Evolutionary conservation across 2,888 invertebrate genomes (phyloP).

Genomic region (Scaeva pyrastri): DNA sequence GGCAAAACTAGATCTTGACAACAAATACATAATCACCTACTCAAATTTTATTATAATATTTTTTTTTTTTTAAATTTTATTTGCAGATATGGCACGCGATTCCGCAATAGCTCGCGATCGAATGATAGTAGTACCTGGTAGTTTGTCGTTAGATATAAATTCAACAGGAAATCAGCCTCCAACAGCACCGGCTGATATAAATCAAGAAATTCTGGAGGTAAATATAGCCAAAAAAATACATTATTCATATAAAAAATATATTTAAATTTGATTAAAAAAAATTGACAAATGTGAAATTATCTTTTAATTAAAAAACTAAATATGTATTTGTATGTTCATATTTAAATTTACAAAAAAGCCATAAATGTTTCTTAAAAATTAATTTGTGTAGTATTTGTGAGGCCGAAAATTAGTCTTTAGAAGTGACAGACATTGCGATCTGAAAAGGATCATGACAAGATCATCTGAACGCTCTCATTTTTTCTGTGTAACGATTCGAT

Average conservation of each 20-base stretch:
- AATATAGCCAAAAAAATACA: slow-evolving; percentile 61
- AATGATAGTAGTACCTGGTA: slow-evolving; percentile 81
- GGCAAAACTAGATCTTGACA: no score
- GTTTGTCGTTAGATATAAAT: slow-evolving; percentile 81
- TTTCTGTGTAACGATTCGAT: no score
- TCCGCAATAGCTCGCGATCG: slow-evolving; percentile 82
- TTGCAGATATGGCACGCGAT: slow-evolving; percentile 84
- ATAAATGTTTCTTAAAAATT: no score
- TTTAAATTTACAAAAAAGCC: no score
- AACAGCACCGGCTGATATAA: slow-evolving; percentile 80
- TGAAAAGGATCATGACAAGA: no score
- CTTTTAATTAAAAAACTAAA: no score
- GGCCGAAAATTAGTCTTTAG: no score
- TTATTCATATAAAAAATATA: background rate
- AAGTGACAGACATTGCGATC: no score
- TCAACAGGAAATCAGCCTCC: slow-evolving; percentile 79
- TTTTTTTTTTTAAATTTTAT: slow-evolving; percentile 53
- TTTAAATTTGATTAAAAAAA: slow-evolving; percentile 14
- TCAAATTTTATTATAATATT: slow-evolving; percentile 24
- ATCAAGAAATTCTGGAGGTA: slow-evolving; percentile 84
- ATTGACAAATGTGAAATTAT: background rate
- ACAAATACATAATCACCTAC: background rate
- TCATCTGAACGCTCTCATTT: no score
- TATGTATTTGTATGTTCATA: no score
- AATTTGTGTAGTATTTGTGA: no score